Evolutionary conservation across 2,113 vertebrate species (phyloP), one percentile per base, ranked within the genome.

Genomic region (Podarcis raffonei): DNA sequence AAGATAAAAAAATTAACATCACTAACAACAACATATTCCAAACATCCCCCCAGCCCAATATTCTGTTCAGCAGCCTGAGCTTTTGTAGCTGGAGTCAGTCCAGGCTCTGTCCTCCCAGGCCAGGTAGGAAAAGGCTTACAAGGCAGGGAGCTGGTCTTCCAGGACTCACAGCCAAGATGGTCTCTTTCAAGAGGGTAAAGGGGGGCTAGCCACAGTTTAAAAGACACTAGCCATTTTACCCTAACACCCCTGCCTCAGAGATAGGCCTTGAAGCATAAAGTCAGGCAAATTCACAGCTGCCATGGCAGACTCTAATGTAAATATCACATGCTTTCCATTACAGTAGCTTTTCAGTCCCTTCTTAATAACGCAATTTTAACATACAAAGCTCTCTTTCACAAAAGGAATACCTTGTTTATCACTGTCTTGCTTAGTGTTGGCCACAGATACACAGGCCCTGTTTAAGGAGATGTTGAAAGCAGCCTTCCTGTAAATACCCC

Each of bases 321-420:
- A 85, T 90, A 84, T 87, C 59, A 79, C 87, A 72, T 6, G 8
- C 5, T 3, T 77, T 87, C 79, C 76, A 87, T 85, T 87, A 78
- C 71, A 9, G 84, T 48, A 59, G 68, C 77, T 84, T 90, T 89
- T 89, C 94, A 92, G 84, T 76, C 79, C 39, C 85, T 39, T 12
- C 23, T 65, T 84, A 91, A 62, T 53, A 89, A 88, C 66, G 82
- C 89, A 80, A 72, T 90, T 93, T 92, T 91, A 92, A 94, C 92
- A 94, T 87, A 4, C 4, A 59, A 93, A 91, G 37, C 84, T 65
- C 76, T 88, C 87, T 90, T 59, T 87, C 72, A 65, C 76, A 77
- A 89, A 48, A 27, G 53, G 68, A 72, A 87, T 32, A 87, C 81
- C 16, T 9, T 87, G 9, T 3, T 0, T 82, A 82, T 53, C 42